Percentiles rank a stretch among this genome's conserved stretches.
These are phyloP conservation scores for Serrognathus titanus DNA, from an alignment of 2,888 invertebrate species.

Conservation along the genomic window DNA sequence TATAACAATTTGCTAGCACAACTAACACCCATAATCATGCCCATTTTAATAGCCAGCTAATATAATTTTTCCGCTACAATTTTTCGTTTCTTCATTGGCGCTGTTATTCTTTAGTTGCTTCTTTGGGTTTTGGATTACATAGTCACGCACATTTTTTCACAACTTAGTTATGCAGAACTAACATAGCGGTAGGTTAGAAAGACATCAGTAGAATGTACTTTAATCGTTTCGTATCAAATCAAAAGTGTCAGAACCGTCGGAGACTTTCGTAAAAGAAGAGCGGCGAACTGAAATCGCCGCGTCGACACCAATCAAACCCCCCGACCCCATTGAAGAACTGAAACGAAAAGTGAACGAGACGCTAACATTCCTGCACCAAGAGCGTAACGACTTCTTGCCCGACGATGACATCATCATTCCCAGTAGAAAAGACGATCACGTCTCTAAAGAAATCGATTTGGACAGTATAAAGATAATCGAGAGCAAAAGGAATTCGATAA, in stretches of 20 bases:
- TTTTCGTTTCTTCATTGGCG: conserved; percentile 4
- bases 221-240: background rate
- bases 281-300: conserved; percentile 25
- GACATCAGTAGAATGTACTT: too few relatives aligned
- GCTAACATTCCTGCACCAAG: conserved; percentile 46
- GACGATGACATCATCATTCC: conserved; percentile 47
- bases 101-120: conserved; percentile 7
- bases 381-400: conserved; percentile 47
- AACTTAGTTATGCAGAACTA: conserved; percentile 6
- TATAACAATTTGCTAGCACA: background rate
- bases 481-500: conserved; percentile 21
- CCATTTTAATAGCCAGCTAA: conserved; percentile 40
- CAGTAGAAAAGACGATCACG: conserved; percentile 46
- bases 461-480: conserved; percentile 32
- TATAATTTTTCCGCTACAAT: conserved; percentile 1
- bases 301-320: conserved; percentile 32
- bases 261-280: conserved; percentile 13
- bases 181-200: conserved; percentile 12
- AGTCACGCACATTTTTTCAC: conserved; percentile 10
- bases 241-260: conserved; percentile 8
- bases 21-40: conserved; percentile 35
- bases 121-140: conserved; percentile 4
- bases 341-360: conserved; percentile 46
- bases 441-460: conserved; percentile 41
- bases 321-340: conserved; percentile 34